These are phyloP conservation scores for Silurus glanis DNA, from an alignment of 2,113 vertebrate species.

Conservation along the genomic window DNA sequence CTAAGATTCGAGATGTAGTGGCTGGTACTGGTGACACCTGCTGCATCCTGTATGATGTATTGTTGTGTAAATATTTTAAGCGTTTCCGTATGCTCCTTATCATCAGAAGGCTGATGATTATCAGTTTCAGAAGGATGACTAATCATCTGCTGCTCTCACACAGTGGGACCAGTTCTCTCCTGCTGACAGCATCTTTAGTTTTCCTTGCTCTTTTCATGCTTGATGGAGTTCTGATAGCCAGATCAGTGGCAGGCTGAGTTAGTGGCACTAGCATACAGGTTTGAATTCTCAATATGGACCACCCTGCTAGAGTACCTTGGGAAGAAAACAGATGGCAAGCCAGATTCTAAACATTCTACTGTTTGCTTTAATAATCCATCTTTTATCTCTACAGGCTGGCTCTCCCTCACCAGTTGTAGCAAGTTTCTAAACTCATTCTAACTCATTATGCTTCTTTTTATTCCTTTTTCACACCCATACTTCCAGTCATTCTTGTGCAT, in stretches of 20 bases:
- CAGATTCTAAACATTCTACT: slow-evolving; percentile 55
- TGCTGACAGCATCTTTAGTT: slow-evolving; percentile 39
- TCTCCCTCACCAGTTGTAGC: slow-evolving; percentile 53
- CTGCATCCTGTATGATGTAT: slow-evolving; percentile 67
- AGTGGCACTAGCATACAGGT: slow-evolving; percentile 56
- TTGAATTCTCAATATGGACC: slow-evolving; percentile 60
- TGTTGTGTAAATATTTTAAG: slow-evolving; percentile 74
- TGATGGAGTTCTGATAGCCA: slow-evolving; percentile 60
- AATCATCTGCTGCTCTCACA: slow-evolving; percentile 62
- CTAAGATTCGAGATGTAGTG: slow-evolving; percentile 48
- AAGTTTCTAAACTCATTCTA: slow-evolving; percentile 22
- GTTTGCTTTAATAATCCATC: slow-evolving; percentile 64
- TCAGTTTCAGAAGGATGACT: slow-evolving; percentile 66
- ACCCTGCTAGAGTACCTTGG: slow-evolving; percentile 55
- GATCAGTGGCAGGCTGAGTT: slow-evolving; percentile 59
- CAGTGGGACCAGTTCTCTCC: slow-evolving; percentile 46
- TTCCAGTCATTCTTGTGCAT: neutral
- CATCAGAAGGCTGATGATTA: slow-evolving; percentile 57
- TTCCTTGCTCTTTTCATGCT: slow-evolving; percentile 43
- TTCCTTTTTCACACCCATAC: slow-evolving; percentile 12
- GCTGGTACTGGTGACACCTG: slow-evolving; percentile 59
- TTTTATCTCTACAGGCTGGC: slow-evolving; percentile 54
- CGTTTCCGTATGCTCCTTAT: slow-evolving; percentile 65
- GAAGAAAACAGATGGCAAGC: slow-evolving; percentile 65
- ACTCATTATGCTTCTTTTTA: slow-evolving; percentile 26